A percentile compares a stretch with the other conserved stretches of the same genome.
Evolutionary conservation across 2,113 vertebrate species (phyloP).

Genomic region (Polyodon spathula): DNA sequence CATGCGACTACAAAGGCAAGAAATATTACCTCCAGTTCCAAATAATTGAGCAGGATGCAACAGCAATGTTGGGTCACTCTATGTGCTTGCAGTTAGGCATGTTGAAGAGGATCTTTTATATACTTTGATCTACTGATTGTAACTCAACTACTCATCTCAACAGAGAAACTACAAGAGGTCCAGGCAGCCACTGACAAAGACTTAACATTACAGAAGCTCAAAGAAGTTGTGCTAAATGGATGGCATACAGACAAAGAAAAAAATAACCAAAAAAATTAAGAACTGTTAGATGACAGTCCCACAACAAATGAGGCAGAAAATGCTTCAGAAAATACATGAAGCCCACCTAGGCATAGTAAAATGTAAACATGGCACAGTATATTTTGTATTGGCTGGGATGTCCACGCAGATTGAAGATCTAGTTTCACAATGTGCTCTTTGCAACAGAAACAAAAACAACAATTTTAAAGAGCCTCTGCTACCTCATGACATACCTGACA

Average conservation of each 20-base stretch:
- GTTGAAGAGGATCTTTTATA: too few species aligned
- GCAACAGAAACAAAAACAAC: background rate
- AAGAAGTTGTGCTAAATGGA: background rate
- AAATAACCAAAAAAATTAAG: background rate
- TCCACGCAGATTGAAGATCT: conserved; percentile 8
- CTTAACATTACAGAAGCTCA: background rate
- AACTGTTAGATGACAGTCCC: background rate
- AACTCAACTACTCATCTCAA: too few species aligned
- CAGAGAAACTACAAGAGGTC: background rate
- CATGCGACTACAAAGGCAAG: too few species aligned
- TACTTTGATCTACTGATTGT: too few species aligned
- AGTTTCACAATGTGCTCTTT: conserved; percentile 6
- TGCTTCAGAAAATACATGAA: conserved; percentile 13
- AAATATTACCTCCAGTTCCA: too few species aligned
- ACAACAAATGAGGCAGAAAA: conserved; percentile 1
- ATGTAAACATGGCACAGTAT: conserved; percentile 8
- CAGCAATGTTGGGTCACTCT: too few species aligned
- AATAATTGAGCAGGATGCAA: too few species aligned
- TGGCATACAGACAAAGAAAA: background rate
- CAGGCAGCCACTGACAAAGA: background rate
- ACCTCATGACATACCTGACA: conserved; percentile 12
- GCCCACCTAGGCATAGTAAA: conserved; percentile 9
- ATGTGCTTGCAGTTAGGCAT: too few species aligned
- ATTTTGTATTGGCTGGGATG: conserved; percentile 11
- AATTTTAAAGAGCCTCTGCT: conserved; percentile 13